Conservation (phyloP, 2,888 invertebrate genomes). For the Strigamia maritima region DNA sequence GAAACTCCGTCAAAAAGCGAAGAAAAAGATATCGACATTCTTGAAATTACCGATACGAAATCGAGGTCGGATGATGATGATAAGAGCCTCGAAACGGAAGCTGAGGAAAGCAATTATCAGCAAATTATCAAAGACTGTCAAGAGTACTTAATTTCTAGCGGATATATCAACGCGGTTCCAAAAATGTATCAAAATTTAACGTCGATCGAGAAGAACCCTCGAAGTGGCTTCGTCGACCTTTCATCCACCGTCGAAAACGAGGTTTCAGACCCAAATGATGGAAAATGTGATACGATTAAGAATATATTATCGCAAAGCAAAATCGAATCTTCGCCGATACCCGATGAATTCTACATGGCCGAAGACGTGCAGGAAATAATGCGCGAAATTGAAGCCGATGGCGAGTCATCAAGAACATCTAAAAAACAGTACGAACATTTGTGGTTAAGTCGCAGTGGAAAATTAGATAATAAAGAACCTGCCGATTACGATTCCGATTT, state of each 20-base stretch:
- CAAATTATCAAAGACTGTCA: slow-evolving; percentile 42
- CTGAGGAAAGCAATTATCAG: slow-evolving; percentile 40
- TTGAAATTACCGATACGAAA: neutral
- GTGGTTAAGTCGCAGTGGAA: slow-evolving; percentile 21
- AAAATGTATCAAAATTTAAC: slow-evolving; percentile 34
- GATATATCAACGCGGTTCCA: slow-evolving; percentile 36
- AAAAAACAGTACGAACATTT: slow-evolving; percentile 22
- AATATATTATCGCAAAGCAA: neutral
- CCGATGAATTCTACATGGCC: slow-evolving; percentile 16
- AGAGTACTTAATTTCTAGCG: slow-evolving; percentile 39
- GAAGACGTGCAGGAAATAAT: slow-evolving; percentile 26
- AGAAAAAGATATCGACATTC: neutral
- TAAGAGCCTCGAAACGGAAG: neutral
- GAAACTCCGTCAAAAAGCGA: neutral
- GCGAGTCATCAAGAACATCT: neutral
- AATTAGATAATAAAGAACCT: neutral
- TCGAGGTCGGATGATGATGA: neutral
- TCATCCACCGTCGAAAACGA: neutral
- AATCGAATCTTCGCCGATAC: neutral
- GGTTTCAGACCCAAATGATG: neutral
- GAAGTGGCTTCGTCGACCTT: slow-evolving; percentile 34
- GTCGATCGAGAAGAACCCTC: slow-evolving; percentile 38
- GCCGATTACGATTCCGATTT: neutral
- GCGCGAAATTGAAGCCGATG: slow-evolving; percentile 9
- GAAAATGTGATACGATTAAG: neutral